phyloP scores from a whole-genome alignment of 2,797 vertebrate species.

The Tamandua tetradactyla region DNA sequence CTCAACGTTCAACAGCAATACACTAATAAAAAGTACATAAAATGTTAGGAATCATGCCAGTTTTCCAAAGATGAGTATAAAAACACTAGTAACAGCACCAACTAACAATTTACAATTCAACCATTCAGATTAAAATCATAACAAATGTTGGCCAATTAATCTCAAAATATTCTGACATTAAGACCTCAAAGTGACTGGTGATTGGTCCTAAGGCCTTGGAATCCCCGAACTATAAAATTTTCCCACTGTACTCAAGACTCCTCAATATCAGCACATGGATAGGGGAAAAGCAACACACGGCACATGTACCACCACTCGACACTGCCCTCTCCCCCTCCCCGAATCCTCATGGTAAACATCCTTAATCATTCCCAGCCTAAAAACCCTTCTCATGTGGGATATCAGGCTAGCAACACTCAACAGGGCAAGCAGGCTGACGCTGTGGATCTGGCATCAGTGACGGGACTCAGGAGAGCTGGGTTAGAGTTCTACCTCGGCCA shows the following conservation, averaged over 20 bases:
- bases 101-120: neutral
- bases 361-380: neutral
- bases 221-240: neutral
- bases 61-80: neutral
- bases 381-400: neutral
- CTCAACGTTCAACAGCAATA: neutral
- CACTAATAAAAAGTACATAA: neutral
- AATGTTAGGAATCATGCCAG: neutral
- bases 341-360: neutral
- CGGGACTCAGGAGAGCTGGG: neutral
- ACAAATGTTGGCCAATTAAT: neutral
- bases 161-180: neutral
- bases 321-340: no score
- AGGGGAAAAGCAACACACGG: no score
- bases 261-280: neutral
- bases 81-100: neutral
- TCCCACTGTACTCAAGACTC: neutral
- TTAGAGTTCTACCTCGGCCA: conserved; percentile 4
- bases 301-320: neutral
- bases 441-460: neutral
- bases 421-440: neutral
- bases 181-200: neutral
- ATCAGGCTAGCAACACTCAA: neutral
- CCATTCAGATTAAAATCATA: neutral
- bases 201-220: neutral